Base-by-base conservation (phyloP, 2,797 vertebrate genomes). In the Huso huso region DNA sequence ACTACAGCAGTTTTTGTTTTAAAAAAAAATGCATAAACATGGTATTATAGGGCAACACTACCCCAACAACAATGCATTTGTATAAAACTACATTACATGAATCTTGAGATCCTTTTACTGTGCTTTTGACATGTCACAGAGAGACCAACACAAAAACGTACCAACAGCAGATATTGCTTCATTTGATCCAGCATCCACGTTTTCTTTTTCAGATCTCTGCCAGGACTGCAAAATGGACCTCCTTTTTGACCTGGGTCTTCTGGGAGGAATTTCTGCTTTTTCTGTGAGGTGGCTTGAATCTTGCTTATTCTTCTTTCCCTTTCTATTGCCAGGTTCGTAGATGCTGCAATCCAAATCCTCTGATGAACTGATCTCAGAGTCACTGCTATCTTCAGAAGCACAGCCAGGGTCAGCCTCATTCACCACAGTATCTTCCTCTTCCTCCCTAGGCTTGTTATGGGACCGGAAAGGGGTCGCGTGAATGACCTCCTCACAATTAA, bases 401-500 rank as follows among this genome's bases (percentile, higher is more conserved):
- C 23, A 37, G 23, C 23, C 23, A 37, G 23, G 23, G 23, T 37
- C 23, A 37, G 23, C 23, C 23, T 37, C 23, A 37, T 4, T 37
- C 23, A 37, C 23, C 4, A 4, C 23, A 37, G 23, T 37, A 37
- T 37, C 23, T 37, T 37, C 23, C 23, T 37, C 23, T 3, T 72
- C 65, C 63, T 18, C 68, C 12, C 74, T 70, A 1, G 67, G 66
- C 61, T 82, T 83, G 67, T 60, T 72, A 51, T 53, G 63, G 6
- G 70, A 50, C 2, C 82, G 90, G 73, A 99, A 98, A 8, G 95
- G 96, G 0, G 93, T 93, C 62, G 94, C 11, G 12, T 99, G 96
- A 67, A 96, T 77, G 0, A 86, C 4, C 60, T 92, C 96, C 72
- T 94, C 92, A 68, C 85, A 89, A 76, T 86, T 81, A 74, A 99